Percentiles rank a stretch among this genome's conserved stretches.
Conservation (phyloP, 2,888 invertebrate species). For the Phyllotreta cruciferae region DNA sequence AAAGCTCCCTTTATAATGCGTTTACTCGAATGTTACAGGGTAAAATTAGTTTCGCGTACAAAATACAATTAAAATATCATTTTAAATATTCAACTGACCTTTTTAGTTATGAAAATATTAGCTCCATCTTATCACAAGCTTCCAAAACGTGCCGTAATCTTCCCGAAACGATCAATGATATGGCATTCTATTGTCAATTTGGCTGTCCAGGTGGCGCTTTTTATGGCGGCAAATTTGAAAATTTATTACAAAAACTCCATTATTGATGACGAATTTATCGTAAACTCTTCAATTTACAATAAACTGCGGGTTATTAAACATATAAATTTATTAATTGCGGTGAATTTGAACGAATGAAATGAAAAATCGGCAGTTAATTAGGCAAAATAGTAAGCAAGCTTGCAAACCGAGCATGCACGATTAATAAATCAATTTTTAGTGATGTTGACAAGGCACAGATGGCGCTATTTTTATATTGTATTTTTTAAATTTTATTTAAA, state of each 20-base stretch:
- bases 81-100: slow-evolving; percentile 58
- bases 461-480: slow-evolving; percentile 21
- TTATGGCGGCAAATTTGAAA: slow-evolving; percentile 36
- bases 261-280: neutral
- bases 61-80: slow-evolving; percentile 11
- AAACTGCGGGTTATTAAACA: neutral
- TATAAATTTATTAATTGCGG: neutral
- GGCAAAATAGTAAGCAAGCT: slow-evolving; percentile 15
- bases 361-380: neutral
- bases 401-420: slow-evolving; percentile 16
- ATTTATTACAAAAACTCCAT: neutral
- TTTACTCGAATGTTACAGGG: neutral
- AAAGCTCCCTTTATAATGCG: neutral
- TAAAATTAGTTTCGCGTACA: too few species aligned
- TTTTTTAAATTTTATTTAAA: too few species aligned
- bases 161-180: slow-evolving; percentile 7
- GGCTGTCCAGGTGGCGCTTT: slow-evolving; percentile 44
- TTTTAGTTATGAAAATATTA: slow-evolving; percentile 58
- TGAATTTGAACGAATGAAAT: neutral
- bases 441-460: slow-evolving; percentile 31
- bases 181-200: slow-evolving; percentile 30
- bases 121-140: slow-evolving; percentile 59
- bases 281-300: neutral
- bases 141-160: slow-evolving; percentile 54
- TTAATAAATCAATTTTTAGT: slow-evolving; percentile 31